Conservation (phyloP, 2,113 vertebrate species). For the Burhinus bistriatus region DNA sequence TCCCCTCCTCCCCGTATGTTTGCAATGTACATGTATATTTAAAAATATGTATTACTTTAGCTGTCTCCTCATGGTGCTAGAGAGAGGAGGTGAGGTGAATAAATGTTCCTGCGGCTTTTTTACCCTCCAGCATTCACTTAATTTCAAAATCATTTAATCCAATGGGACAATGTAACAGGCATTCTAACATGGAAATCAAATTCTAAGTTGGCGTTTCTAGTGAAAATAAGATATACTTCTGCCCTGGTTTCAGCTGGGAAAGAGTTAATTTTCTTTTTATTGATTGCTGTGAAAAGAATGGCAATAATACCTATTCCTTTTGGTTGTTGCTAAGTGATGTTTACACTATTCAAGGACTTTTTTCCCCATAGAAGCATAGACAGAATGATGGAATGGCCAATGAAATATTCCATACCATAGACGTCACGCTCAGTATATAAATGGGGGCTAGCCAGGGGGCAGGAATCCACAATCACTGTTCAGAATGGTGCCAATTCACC, state of each 20-base stretch:
- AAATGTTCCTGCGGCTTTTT: background rate
- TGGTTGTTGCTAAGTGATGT: background rate
- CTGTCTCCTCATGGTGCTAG: background rate
- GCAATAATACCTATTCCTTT: background rate
- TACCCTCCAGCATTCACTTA: background rate
- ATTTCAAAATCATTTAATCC: background rate
- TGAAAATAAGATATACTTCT: background rate
- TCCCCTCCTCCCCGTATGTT: background rate
- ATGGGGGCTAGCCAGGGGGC: background rate
- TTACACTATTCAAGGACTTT: background rate
- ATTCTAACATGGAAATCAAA: background rate
- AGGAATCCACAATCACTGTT: background rate
- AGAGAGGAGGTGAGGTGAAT: background rate
- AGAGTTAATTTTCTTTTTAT: background rate
- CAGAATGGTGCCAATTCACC: background rate
- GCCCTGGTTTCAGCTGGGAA: background rate
- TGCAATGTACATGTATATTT: background rate
- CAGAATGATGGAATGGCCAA: background rate
- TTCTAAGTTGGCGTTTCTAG: background rate
- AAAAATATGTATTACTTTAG: background rate
- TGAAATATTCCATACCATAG: background rate
- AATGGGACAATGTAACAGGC: background rate
- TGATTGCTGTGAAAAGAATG: background rate
- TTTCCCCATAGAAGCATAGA: background rate
- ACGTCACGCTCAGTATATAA: background rate